Percentiles rank a stretch among this genome's conserved stretches.
These are phyloP conservation scores for Vultur gryphus DNA, from an alignment of 2,797 vertebrate species.

Conservation along the genomic window DNA sequence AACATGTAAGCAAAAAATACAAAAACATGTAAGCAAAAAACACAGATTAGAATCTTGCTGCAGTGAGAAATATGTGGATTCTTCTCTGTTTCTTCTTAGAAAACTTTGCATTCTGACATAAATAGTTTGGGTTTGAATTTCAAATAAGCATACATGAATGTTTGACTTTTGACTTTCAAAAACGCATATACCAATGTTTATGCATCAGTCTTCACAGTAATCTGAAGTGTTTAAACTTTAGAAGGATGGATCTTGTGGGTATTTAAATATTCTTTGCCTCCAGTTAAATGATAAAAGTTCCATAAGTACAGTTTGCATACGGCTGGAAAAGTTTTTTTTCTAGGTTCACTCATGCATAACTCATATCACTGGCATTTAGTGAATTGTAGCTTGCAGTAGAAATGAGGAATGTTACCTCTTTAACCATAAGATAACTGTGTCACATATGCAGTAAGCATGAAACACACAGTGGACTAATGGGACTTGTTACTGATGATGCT, in stretches of 20 bases:
- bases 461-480: slow-evolving; percentile 58
- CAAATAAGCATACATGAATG: slow-evolving; percentile 1
- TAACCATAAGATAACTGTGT: slow-evolving; percentile 46
- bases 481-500: slow-evolving; percentile 69
- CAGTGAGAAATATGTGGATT: background rate
- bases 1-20: background rate
- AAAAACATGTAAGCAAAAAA: background rate
- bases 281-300: slow-evolving; percentile 19
- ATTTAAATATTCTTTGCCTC: slow-evolving; percentile 48
- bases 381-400: slow-evolving; percentile 4
- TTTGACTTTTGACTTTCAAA: slow-evolving; percentile 37
- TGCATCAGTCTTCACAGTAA: slow-evolving; percentile 25
- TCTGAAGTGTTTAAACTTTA: slow-evolving; percentile 29
- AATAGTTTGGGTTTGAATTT: slow-evolving; percentile 29
- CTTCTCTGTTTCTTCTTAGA: background rate
- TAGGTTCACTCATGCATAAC: background rate
- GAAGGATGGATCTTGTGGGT: background rate
- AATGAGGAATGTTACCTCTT: slow-evolving; percentile 35
- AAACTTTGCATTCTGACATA: slow-evolving; percentile 12
- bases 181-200: slow-evolving; percentile 17
- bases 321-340: background rate
- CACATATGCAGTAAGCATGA: slow-evolving; percentile 64
- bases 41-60: background rate
- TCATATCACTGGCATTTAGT: background rate
- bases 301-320: slow-evolving; percentile 1